Conservation (phyloP, 2,888 invertebrate species). For the Lasioglossum oenotherae region DNA sequence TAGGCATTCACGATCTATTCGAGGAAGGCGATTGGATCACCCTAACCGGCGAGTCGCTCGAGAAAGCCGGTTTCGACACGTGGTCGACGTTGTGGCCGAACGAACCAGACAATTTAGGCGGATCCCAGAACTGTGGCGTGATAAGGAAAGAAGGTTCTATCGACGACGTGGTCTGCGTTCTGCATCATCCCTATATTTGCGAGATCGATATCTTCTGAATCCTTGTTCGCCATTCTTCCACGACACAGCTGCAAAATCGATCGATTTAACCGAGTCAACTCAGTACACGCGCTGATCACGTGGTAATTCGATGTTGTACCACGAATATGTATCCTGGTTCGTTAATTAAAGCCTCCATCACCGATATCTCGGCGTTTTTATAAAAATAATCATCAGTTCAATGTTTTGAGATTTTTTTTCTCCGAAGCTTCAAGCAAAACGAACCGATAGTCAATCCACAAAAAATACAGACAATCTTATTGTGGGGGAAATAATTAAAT, state of each 20-base stretch:
- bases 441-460: no score
- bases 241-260: neutral
- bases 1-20: slow-evolving; percentile 1
- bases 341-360: neutral
- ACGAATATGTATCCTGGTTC: neutral
- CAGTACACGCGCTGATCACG: neutral
- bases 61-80: slow-evolving; percentile 48
- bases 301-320: neutral
- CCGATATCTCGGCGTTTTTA: neutral
- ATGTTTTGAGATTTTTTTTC: no score
- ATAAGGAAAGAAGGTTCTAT: slow-evolving; percentile 41
- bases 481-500: no score
- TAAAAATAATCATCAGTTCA: no score
- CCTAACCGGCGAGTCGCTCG: slow-evolving; percentile 56
- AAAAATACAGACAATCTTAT: no score
- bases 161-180: slow-evolving; percentile 47
- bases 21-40: slow-evolving; percentile 33
- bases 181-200: slow-evolving; percentile 45
- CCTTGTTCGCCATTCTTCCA: neutral
- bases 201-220: slow-evolving; percentile 22
- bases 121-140: slow-evolving; percentile 48
- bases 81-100: slow-evolving; percentile 52
- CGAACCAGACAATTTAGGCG: slow-evolving; percentile 55
- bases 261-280: neutral
- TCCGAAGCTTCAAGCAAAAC: no score